Percentiles rank a stretch among this genome's conserved stretches.
Conservation (phyloP, 2,113 vertebrate species). For the Dromiciops gliroides region DNA sequence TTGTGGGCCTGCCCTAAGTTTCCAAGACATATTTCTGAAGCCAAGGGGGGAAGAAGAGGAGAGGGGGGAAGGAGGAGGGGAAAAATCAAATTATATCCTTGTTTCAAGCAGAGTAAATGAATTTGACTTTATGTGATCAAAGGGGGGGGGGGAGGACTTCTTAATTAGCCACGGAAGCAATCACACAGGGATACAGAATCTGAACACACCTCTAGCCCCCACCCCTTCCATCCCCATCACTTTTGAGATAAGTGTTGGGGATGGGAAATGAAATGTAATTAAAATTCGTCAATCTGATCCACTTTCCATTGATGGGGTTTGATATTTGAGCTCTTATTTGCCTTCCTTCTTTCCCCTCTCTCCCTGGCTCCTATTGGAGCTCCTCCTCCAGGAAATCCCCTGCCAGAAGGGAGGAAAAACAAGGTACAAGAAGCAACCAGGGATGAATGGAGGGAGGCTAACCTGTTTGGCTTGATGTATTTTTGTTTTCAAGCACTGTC, state of each 20-base stretch:
- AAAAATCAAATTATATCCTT: constrained; percentile 85
- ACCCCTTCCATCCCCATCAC: constrained; percentile 70
- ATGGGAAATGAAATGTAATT: constrained; percentile 85
- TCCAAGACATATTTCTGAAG: constrained; percentile 75
- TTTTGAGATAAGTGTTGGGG: constrained; percentile 84
- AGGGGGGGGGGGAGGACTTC: constrained; percentile 82
- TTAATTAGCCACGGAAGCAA: constrained; percentile 83
- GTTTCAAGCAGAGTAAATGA: constrained; percentile 87
- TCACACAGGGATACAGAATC: constrained; percentile 66
- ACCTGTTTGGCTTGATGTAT: neutral
- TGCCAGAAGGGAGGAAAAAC: neutral
- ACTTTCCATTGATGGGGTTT: constrained; percentile 52
- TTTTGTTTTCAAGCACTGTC: neutral
- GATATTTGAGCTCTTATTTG: constrained; percentile 3
- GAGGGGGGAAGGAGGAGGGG: constrained; percentile 44
- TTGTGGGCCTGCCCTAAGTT: constrained; percentile 76
- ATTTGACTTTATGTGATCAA: constrained; percentile 87
- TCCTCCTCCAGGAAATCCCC: neutral
- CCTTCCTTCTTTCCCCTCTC: constrained; percentile 10
- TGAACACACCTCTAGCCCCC: constrained; percentile 62
- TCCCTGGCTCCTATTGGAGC: constrained; percentile 22
- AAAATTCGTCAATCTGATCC: constrained; percentile 79
- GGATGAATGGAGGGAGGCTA: neutral
- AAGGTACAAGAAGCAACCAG: neutral
- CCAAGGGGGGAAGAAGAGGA: constrained; percentile 48